These are phyloP conservation scores for Urocynchramus pylzowi DNA, from an alignment of 2,113 vertebrate genomes.

Conservation along the genomic window DNA sequence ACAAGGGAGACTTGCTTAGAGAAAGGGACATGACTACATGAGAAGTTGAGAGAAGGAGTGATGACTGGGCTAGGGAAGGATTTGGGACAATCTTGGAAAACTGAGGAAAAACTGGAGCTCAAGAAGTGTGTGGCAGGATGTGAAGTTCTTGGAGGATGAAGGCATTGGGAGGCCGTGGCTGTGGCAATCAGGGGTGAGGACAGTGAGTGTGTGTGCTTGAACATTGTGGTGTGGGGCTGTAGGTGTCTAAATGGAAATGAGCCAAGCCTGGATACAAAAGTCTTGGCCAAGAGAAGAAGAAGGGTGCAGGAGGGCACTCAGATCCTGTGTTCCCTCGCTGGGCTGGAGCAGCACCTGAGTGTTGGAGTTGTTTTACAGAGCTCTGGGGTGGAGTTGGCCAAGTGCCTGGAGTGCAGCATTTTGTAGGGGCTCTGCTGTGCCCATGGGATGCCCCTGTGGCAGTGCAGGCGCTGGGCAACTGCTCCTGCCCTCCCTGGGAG, in stretches of 20 bases:
- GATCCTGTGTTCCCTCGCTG: not conserved
- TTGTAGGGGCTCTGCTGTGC: not conserved
- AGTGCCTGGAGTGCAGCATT: fast-evolving
- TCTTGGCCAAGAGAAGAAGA: not conserved
- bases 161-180: fast-evolving
- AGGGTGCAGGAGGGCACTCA: not conserved
- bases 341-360: not conserved
- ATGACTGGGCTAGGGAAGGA: not conserved
- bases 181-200: not conserved
- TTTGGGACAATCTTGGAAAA: not conserved
- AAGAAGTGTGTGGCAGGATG: not conserved
- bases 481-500: not conserved
- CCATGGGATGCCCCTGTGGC: not conserved
- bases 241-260: not conserved
- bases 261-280: not conserved
- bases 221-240: not conserved
- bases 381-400: not conserved
- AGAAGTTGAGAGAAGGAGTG: not conserved
- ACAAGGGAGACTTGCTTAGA: not conserved
- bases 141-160: not conserved
- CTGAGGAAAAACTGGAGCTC: not conserved
- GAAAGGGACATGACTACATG: not conserved
- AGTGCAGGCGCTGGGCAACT: not conserved
- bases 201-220: not conserved
- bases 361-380: not conserved